Base-by-base conservation (phyloP, 2,888 invertebrate genomes). In the Tenthredo scrophulariae region DNA sequence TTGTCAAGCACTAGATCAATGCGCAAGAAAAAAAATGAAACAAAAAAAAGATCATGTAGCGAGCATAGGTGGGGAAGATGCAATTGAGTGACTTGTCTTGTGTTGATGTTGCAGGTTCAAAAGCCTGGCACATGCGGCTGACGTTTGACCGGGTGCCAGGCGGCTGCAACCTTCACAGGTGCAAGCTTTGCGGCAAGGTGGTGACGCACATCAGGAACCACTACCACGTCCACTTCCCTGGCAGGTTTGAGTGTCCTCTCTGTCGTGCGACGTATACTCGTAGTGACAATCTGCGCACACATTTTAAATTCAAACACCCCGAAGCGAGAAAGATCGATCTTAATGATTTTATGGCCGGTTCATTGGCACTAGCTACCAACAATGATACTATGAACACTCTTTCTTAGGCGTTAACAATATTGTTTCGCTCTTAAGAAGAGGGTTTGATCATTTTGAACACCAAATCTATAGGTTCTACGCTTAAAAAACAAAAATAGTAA, bases 91-190 rank as follows among this genome's bases (percentile, higher is more conserved):
- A 93, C 93, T 93, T 93, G 93, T 93, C 93, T 94, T 94, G 94
- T 94, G 94, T 94, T 95, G 94, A 95, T 95, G 95, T 96, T 96
- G 96, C 97, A 97, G 97, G 97, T 96, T 97, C 97, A 94, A 97
- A 97, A 96, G 97, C 97, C 96, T 97, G 97, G 97, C 97, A 97
- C 96, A 97, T 97, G 97, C 97, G 97, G 95, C 96, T 97, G 95
- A 97, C 97, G 95, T 97, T 97, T 96, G 97, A 97, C 96, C 97
- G 97, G 93, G 96, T 97, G 95, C 97, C 97, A 94, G 97, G 97
- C 95, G 97, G 97, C 95, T 97, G 97, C 94, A 97, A 97, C 96
- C 97, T 97, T 95, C 97, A 97, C 96, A 97, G 97, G 94, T 97
- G 97, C 96, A 97, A 97, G 96, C 96, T 97, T 95, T 97, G 97